phyloP scores from a whole-genome alignment of 2,113 vertebrate genomes.

The Peromyscus californicus region DNA sequence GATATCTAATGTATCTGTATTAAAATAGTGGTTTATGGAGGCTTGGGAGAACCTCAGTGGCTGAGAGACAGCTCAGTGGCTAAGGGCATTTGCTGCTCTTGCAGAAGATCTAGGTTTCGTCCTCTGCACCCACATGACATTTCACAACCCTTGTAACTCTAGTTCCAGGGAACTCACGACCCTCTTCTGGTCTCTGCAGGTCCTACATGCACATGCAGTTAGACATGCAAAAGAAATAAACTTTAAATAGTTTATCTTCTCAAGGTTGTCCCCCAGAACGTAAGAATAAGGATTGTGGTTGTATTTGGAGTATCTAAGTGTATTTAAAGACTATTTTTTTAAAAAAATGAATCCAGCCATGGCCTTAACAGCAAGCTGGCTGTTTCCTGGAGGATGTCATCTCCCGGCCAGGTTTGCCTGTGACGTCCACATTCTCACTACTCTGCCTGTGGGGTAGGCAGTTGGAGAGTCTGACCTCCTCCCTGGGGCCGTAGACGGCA shows the following conservation, averaged over 20 bases:
- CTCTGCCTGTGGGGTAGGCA: not conserved
- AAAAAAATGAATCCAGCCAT: not conserved
- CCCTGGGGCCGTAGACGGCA: not conserved
- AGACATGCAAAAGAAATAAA: not conserved
- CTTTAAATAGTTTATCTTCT: not conserved
- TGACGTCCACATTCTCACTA: not conserved
- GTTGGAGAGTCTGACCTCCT: not conserved
- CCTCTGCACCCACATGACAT: not conserved
- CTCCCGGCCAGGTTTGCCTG: not conserved
- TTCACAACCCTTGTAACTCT: too few relatives aligned
- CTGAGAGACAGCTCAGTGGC: not conserved
- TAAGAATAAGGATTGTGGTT: not conserved
- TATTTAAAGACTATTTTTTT: not conserved
- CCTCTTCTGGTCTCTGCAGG: not conserved
- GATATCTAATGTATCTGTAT: not conserved
- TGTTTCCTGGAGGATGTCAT: not conserved
- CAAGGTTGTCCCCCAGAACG: not conserved
- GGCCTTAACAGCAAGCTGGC: not conserved
- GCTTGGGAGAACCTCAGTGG: not conserved
- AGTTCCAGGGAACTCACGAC: not conserved
- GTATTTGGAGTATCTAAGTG: not conserved
- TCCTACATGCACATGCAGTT: fast-evolving
- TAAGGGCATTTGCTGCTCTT: not conserved
- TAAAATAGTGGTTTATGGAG: not conserved
- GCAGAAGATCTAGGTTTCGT: not conserved